Evolutionary conservation across 2,888 invertebrate genomes (phyloP).

Genomic region (Apotomis turbidana): DNA sequence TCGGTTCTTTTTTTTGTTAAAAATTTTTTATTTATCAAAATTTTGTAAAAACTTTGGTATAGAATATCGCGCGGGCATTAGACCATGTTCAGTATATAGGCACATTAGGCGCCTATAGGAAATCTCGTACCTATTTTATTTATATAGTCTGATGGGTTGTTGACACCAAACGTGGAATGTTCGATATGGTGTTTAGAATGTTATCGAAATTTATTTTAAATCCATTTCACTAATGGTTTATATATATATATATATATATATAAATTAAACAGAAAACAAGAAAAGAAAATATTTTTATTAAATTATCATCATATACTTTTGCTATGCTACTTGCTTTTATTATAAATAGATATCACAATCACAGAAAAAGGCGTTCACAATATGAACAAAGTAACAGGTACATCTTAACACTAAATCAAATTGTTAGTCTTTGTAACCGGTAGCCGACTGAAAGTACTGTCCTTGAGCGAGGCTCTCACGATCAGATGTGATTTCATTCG

Average conservation of each 20-base stretch:
- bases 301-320: neutral
- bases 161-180: too few species aligned
- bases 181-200: too few species aligned
- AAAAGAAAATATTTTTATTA: slow-evolving; percentile 1
- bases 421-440: slow-evolving; percentile 20
- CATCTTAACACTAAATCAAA: slow-evolving; percentile 16
- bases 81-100: too few species aligned
- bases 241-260: too few species aligned
- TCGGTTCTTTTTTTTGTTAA: too few species aligned
- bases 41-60: too few species aligned
- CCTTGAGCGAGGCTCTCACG: slow-evolving; percentile 51
- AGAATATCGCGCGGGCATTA: too few species aligned
- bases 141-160: too few species aligned
- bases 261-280: neutral
- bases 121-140: too few species aligned
- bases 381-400: slow-evolving; percentile 19
- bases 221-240: neutral
- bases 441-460: slow-evolving; percentile 64
- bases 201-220: neutral
- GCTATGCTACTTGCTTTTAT: slow-evolving; percentile 2
- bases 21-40: too few species aligned
- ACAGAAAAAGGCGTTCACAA: slow-evolving; percentile 20
- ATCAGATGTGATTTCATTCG: slow-evolving; percentile 54
- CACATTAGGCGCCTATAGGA: too few species aligned
- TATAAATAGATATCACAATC: slow-evolving; percentile 24